These are phyloP conservation scores for Cheilosia scutellata DNA, from an alignment of 2,888 invertebrate species.

Conservation along the genomic window DNA sequence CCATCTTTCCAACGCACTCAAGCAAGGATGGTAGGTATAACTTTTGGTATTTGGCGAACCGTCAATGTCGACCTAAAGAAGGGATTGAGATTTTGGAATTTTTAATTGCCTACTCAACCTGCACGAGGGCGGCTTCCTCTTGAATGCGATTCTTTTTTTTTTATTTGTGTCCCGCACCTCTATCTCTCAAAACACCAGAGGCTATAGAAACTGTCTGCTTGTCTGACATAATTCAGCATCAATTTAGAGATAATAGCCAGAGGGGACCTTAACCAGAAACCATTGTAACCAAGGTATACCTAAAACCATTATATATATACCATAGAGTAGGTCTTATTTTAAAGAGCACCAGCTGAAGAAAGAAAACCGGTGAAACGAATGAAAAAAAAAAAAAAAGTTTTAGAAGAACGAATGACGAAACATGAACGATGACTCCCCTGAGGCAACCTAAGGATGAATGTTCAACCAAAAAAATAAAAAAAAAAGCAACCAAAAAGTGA, in stretches of 20 bases:
- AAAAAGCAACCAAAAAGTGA: conserved; percentile 7
- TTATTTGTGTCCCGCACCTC: conserved; percentile 15
- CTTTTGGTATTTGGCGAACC: not conserved
- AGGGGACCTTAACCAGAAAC: conserved; percentile 46
- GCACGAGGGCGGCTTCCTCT: conserved; percentile 21
- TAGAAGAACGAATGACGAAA: conserved; percentile 20
- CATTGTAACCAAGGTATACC: conserved; percentile 26
- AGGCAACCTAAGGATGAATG: conserved; percentile 26
- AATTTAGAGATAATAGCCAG: conserved; percentile 68
- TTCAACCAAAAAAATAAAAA: not conserved
- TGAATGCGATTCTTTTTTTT: not conserved
- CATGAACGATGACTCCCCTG: conserved; percentile 41
- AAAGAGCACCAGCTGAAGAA: not conserved
- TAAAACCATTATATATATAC: not conserved
- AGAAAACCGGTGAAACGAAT: conserved; percentile 15
- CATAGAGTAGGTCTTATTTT: not conserved
- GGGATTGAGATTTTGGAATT: conserved; percentile 54
- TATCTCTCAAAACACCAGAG: conserved; percentile 47
- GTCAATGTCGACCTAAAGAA: conserved; percentile 15
- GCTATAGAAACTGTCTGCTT: conserved; percentile 66
- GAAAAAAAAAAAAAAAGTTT: conserved; percentile 21
- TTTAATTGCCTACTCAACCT: conserved; percentile 45
- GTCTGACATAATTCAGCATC: conserved; percentile 70
- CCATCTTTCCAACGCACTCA: conserved; percentile 21
- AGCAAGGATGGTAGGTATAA: not conserved